phyloP scores from a whole-genome alignment of 2,113 vertebrate species.

The Gymnogyps californianus region DNA sequence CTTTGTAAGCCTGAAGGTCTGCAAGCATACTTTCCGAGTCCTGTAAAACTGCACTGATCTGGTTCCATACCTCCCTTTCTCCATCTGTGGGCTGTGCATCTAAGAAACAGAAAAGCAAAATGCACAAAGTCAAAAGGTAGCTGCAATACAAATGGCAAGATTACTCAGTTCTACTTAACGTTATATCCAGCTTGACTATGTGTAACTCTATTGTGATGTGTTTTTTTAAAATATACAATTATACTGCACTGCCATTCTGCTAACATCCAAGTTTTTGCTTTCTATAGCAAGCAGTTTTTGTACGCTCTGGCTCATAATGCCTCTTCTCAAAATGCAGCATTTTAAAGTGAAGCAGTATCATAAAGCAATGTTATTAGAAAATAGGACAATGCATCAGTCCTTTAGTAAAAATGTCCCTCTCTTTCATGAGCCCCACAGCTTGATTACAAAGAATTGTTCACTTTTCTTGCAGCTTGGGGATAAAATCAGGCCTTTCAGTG shows the following conservation, averaged over 20 bases:
- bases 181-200: background rate
- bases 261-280: background rate
- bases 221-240: background rate
- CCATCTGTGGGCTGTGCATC: slow-evolving; percentile 97
- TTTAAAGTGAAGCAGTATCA: slow-evolving; percentile 14
- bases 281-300: background rate
- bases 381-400: background rate
- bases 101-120: slow-evolving; percentile 60
- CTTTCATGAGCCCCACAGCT: background rate
- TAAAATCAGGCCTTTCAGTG: slow-evolving; percentile 7
- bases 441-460: background rate
- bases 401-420: background rate
- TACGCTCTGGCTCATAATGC: background rate
- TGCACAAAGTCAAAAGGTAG: background rate
- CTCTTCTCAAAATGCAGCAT: background rate
- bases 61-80: slow-evolving; percentile 95
- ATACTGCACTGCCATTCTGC: background rate
- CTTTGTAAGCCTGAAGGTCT: slow-evolving; percentile 95
- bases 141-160: background rate
- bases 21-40: slow-evolving; percentile 93
- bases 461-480: slow-evolving; percentile 53
- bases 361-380: background rate
- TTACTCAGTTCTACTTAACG: background rate
- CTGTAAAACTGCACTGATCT: slow-evolving; percentile 93
- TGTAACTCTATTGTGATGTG: background rate